These are phyloP conservation scores for Liposcelis brunnea DNA, from an alignment of 2,888 invertebrate genomes.

Conservation along the genomic window DNA sequence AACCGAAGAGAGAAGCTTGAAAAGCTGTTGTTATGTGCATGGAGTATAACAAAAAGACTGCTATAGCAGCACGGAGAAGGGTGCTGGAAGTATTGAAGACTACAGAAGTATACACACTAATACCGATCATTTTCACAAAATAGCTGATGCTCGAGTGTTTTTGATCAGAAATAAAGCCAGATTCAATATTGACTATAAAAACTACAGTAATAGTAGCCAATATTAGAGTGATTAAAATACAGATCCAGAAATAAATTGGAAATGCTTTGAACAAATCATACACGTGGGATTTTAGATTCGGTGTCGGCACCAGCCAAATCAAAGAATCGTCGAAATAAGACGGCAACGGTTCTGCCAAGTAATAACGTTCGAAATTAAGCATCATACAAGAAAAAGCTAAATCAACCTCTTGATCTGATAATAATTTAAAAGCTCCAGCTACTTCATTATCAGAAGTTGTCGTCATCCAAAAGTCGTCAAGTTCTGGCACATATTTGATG, in stretches of 20 bases:
- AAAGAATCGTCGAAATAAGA: conserved; percentile 1
- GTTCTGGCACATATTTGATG: neutral
- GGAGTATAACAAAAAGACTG: neutral
- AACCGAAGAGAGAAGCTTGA: conserved; percentile 3
- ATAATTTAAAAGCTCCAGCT: neutral
- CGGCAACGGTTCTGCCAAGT: neutral
- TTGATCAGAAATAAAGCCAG: too few species aligned
- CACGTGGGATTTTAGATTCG: neutral
- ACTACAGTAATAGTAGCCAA: neutral
- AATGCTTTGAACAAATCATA: neutral
- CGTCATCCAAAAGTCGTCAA: neutral
- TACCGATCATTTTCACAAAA: neutral
- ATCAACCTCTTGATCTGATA: neutral
- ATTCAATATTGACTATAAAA: neutral
- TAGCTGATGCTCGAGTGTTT: too few species aligned
- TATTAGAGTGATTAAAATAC: neutral
- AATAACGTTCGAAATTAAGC: neutral
- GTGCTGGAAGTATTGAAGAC: neutral
- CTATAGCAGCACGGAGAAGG: neutral
- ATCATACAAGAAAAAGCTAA: conserved; percentile 2
- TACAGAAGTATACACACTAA: neutral
- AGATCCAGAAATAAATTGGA: neutral
- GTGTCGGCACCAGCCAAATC: conserved; percentile 3
- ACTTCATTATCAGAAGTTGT: neutral
- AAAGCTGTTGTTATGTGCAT: neutral